These are phyloP conservation scores for Neomorphus geoffroyi DNA, from an alignment of 2,797 vertebrate species.

Conservation along the genomic window DNA sequence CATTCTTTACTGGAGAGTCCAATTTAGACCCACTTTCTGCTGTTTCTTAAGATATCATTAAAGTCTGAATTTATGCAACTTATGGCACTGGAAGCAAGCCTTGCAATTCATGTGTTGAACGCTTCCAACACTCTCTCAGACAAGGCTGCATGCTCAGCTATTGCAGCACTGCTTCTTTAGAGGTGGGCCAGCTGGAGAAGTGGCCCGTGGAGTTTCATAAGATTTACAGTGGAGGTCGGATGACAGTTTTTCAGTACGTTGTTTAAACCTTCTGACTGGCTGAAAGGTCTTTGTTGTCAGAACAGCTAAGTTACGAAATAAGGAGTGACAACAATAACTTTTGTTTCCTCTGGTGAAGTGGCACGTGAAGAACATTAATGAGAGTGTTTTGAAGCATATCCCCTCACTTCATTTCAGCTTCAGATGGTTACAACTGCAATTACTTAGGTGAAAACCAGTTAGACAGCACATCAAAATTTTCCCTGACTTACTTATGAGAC, in stretches of 20 bases:
- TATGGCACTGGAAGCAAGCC: not conserved
- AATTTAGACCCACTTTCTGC: not conserved
- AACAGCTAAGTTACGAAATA: not conserved
- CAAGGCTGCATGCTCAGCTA: not conserved
- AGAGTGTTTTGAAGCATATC: not conserved
- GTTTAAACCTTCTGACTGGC: not conserved
- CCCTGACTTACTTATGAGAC: not conserved
- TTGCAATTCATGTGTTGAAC: not conserved
- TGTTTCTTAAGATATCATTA: not conserved
- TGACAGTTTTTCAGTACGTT: not conserved
- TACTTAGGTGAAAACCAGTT: not conserved
- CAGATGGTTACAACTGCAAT: not conserved
- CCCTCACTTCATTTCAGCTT: not conserved
- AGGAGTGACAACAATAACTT: not conserved
- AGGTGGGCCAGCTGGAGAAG: not conserved
- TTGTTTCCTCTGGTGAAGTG: not conserved
- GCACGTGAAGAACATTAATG: not conserved
- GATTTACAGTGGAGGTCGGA: not conserved
- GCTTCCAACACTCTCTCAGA: not conserved
- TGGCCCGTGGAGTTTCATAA: not conserved
- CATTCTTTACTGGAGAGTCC: not conserved
- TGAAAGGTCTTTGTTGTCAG: not conserved
- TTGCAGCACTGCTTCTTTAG: not conserved
- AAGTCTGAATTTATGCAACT: not conserved
- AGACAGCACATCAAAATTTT: not conserved